A percentile compares a stretch with the other conserved stretches of the same genome.
Evolutionary conservation across 1,140 invertebrate species (phyloP).

Genomic region (Ips nitidus): DNA sequence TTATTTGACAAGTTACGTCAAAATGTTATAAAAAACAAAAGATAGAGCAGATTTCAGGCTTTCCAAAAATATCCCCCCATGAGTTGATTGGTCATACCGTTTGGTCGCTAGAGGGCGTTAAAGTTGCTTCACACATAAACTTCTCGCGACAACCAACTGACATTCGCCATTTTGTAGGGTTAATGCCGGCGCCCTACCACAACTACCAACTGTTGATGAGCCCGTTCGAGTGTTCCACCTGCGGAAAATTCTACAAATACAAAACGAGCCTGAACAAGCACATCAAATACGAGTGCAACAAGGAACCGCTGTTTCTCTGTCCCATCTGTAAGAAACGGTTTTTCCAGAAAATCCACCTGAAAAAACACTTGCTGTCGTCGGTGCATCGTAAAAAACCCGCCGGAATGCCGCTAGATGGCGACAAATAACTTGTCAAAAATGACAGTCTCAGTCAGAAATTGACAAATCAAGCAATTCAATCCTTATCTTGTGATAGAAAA

Average conservation of each 20-base stretch:
- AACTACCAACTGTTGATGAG: conserved; percentile 26
- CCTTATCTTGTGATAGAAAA: too few relatives aligned
- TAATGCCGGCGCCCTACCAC: conserved; percentile 10
- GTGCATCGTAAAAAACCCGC: conserved; percentile 24
- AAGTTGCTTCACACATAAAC: too few relatives aligned
- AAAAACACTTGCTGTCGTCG: conserved; percentile 34
- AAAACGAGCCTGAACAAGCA: conserved; percentile 58
- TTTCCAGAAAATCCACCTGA: conserved; percentile 46
- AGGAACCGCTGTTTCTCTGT: conserved; percentile 57
- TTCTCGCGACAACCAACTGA: neutral
- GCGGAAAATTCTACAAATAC: conserved; percentile 39
- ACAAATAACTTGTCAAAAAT: too few relatives aligned
- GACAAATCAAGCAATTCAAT: too few relatives aligned
- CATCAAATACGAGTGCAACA: conserved; percentile 69
- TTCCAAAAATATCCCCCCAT: too few relatives aligned
- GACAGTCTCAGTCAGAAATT: too few relatives aligned
- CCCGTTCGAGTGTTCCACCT: conserved; percentile 30
- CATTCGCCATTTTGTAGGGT: conserved; percentile 19
- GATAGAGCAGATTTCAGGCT: too few relatives aligned
- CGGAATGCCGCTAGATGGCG: too few relatives aligned
- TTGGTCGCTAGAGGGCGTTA: too few relatives aligned
- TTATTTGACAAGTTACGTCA: too few relatives aligned
- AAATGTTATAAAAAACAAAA: too few relatives aligned
- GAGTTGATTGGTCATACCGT: too few relatives aligned
- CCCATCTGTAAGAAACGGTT: conserved; percentile 53